Evolutionary conservation across 2,888 invertebrate genomes (phyloP).

Genomic region (Stegana nigrithorax): DNA sequence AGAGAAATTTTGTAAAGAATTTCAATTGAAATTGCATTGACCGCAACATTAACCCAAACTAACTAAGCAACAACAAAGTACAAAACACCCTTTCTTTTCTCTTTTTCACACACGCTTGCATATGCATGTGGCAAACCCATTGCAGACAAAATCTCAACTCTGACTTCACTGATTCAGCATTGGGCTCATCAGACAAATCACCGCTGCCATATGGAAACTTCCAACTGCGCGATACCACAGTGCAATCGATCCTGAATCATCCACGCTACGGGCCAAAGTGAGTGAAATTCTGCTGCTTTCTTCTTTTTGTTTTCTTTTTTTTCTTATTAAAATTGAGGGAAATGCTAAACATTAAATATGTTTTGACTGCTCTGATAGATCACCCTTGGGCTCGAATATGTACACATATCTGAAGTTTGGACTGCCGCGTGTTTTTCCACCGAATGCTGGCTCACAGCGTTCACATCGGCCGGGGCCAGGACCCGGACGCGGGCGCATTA

Average conservation of each 20-base stretch:
- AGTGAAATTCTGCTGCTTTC: conserved; percentile 64
- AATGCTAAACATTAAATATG: neutral
- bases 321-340: too few species aligned
- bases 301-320: too few species aligned
- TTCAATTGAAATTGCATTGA: conserved; percentile 46
- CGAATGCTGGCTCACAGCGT: conserved; percentile 80
- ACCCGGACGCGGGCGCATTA: conserved; percentile 71
- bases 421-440: conserved; percentile 90
- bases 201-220: conserved; percentile 95
- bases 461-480: conserved; percentile 71
- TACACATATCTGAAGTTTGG: conserved; percentile 95
- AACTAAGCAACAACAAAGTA: too few species aligned
- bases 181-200: conserved; percentile 92
- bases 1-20: conserved; percentile 41
- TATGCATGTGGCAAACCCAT: too few species aligned
- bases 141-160: conserved; percentile 95
- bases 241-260: conserved; percentile 85
- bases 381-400: conserved; percentile 89
- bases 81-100: conserved; percentile 19
- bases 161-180: conserved; percentile 93
- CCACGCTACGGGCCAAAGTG: conserved; percentile 91
- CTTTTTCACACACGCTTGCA: too few species aligned
- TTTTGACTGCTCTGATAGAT: conserved; percentile 69
- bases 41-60: conserved; percentile 43
- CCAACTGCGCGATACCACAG: conserved; percentile 91